Evolutionary conservation across 2,888 invertebrate genomes (phyloP), one percentile per base, ranked within the genome.

Genomic region (Acanthosepion esculentum): DNA sequence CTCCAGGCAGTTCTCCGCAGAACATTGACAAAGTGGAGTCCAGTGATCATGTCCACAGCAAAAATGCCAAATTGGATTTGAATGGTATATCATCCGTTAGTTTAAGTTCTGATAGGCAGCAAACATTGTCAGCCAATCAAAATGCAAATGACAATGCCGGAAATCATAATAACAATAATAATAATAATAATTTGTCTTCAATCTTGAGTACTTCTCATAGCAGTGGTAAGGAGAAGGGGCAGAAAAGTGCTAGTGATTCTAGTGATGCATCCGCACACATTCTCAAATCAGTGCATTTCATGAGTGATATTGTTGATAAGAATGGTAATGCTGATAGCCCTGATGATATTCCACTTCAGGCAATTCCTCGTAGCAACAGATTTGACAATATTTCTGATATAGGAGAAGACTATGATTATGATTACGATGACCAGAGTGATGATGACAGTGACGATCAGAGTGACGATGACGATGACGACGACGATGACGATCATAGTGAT

Each of bases 81-180:
- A 48, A 93, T 91, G 95, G 93, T 55, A 94, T 94, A 64, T 92
- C 59, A 64, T 92, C 59, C 29, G 48, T 41, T 78, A 94, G 91
- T 48, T 41, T 93, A 93, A 94, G 94, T 33, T 94, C 95, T 95
- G 95, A 95, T 95, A 96, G 95, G 95, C 95, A 95, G 95, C 95
- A 95, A 95, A 95, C 94, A 95, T 95, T 96, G 96, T 96, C 97
- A 96, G 97, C 97, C 96, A 97, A 97, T 97, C 97, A 97, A 97
- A 97, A 97, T 97, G 97, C 96, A 96, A 96, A 96, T 97, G 97
- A 97, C 97, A 97, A 96, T 96, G 97, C 97, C 96, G 96, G 96
- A 95, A 95, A 95, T 78, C 78, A 78, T 78, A 78, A 78, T n/a
- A 50, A 50, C 41, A 41, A 41, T 50, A 59, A 92, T 92, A 50